phyloP scores from a whole-genome alignment of 2,113 vertebrate genomes.

The Geothlypis trichas region DNA sequence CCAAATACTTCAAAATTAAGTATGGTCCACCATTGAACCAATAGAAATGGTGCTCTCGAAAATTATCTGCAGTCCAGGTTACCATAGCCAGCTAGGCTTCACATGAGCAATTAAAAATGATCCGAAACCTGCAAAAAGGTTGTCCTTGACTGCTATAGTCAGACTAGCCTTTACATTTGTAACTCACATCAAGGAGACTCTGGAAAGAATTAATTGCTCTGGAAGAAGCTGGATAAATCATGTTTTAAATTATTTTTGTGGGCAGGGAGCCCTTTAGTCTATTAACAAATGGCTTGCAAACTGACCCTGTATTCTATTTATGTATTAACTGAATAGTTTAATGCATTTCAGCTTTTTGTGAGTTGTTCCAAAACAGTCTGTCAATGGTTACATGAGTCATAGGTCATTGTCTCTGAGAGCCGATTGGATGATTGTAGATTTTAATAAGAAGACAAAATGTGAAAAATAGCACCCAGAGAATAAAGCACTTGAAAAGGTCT shows the following conservation, averaged over 20 bases:
- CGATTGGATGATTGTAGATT: conserved; percentile 11
- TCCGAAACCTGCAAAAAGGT: neutral
- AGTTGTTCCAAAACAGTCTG: conserved; percentile 62
- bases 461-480: conserved; percentile 61
- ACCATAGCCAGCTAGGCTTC: neutral
- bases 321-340: conserved; percentile 54
- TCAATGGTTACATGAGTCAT: conserved; percentile 57
- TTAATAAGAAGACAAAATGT: conserved; percentile 36
- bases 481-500: conserved; percentile 29
- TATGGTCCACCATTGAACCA: neutral
- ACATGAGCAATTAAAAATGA: neutral
- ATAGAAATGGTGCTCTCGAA: neutral
- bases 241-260: conserved; percentile 62
- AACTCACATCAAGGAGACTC: neutral
- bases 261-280: conserved; percentile 41
- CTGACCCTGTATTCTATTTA: conserved; percentile 58
- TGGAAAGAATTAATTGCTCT: conserved; percentile 56
- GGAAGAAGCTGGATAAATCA: conserved; percentile 38
- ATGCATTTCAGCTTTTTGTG: conserved; percentile 48
- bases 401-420: conserved; percentile 28
- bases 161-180: neutral
- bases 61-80: neutral
- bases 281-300: conserved; percentile 58
- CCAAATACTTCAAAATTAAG: neutral
- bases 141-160: neutral